Percentiles rank a stretch among this genome's conserved stretches.
These are phyloP conservation scores for Vollenhovia emeryi DNA, from an alignment of 1,140 invertebrate genomes.

Conservation along the genomic window DNA sequence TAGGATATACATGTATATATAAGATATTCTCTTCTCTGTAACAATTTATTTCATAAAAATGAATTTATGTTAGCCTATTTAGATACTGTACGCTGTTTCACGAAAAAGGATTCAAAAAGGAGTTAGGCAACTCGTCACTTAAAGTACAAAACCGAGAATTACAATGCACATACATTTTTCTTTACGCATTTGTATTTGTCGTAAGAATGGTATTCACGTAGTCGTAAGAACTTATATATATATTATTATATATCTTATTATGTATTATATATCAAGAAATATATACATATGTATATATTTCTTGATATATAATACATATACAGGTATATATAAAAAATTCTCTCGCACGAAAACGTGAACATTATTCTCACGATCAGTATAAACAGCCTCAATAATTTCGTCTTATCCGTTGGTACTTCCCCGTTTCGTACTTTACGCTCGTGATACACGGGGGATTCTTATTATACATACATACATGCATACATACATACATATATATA, in stretches of 20 bases:
- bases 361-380: neutral
- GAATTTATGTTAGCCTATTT: slow-evolving; percentile 6
- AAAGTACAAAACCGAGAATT: slow-evolving; percentile 54
- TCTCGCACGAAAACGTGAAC: neutral
- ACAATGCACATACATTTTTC: neutral
- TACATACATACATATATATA: too few species aligned
- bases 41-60: slow-evolving; percentile 52
- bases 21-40: neutral
- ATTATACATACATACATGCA: too few species aligned
- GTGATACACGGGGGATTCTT: neutral
- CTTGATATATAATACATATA: too few species aligned
- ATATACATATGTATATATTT: too few species aligned
- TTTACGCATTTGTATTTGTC: neutral
- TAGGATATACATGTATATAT: slow-evolving; percentile 14
- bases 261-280: too few species aligned
- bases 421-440: slow-evolving; percentile 1
- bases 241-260: too few species aligned
- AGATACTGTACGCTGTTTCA: slow-evolving; percentile 5
- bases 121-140: slow-evolving; percentile 21
- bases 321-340: slow-evolving; percentile 10
- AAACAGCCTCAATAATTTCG: slow-evolving; percentile 8
- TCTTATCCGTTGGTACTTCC: neutral
- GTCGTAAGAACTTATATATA: slow-evolving; percentile 6
- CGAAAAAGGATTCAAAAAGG: neutral
- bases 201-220: neutral